Evolutionary conservation across 2,888 invertebrate genomes (phyloP), one percentile per base, ranked within the genome.

Genomic region (Resseliella maxima): DNA sequence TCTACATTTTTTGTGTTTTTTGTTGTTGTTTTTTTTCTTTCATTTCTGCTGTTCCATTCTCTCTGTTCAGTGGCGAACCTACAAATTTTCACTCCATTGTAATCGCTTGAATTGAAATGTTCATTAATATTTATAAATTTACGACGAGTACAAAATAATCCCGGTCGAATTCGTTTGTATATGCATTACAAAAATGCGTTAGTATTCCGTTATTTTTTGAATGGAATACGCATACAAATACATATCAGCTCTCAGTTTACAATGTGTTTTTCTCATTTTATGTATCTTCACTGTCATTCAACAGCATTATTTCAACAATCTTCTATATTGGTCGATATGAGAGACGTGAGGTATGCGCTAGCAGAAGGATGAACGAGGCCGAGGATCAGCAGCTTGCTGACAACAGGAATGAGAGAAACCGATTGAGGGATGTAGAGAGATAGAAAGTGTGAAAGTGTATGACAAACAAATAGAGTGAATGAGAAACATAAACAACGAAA

Each of bases 41-140:
- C 50, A n/a, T n/a, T n/a, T n/a, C n/a, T n/a, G n/a, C n/a, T n/a
- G n/a, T n/a, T n/a, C n/a, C n/a, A n/a, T n/a, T 8, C 50, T 50
- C 50, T 50, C 50, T 50, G 2, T 50, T 18, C 0, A 15, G 0
- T 31, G 72, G 15, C 15, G 31, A 72, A 35, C 12, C 72, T 27
- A 72, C 72, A 72, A 72, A 72, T 72, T 72, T 72, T 72, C 72
- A 31, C 31, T 72, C 72, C 72, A 72, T 72, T 38, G 83, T 83
- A 83, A 83, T 83, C 83, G 83, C 83, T 38, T 38, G 36, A 36
- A 38, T 38, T 38, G 36, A 83, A n/a, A 38, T 83, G 83, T 83
- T 83, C 38, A 83, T 83, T 83, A 83, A 83, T 83, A 83, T 83
- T 83, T 83, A 83, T 83, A 38, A 83, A 83, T 83, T 83, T 36